phyloP scores from a whole-genome alignment of 2,113 vertebrate species.

The Bos taurus region ARS-UCD2.0 NC_037336.1:45985501-45986000 shows the following conservation, averaged over 20 bases:
- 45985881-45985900: constrained; percentile 61
- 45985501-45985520: not conserved
- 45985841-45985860: constrained; percentile 52
- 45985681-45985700: constrained; percentile 42
- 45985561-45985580: constrained; percentile 28
- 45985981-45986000: constrained; percentile 7
- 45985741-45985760: constrained; percentile 42
- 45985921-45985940: constrained; percentile 11
- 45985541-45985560: constrained; percentile 36
- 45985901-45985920: constrained; percentile 68
- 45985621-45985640: constrained; percentile 35
- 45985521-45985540: not conserved
- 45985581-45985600: constrained; percentile 36
- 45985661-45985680: constrained; percentile 38
- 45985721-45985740: constrained; percentile 42
- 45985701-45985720: constrained; percentile 57
- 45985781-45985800: constrained; percentile 35
- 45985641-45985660: constrained; percentile 6
- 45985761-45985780: constrained; percentile 50
- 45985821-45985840: constrained; percentile 65
- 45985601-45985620: constrained; percentile 20
- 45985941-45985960: constrained; percentile 54
- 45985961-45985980: not conserved
- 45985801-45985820: constrained; percentile 22
- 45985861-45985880: constrained; percentile 48